These are phyloP conservation scores for Brachyptera putata DNA, from an alignment of 2,888 invertebrate genomes.

Conservation along the genomic window DNA sequence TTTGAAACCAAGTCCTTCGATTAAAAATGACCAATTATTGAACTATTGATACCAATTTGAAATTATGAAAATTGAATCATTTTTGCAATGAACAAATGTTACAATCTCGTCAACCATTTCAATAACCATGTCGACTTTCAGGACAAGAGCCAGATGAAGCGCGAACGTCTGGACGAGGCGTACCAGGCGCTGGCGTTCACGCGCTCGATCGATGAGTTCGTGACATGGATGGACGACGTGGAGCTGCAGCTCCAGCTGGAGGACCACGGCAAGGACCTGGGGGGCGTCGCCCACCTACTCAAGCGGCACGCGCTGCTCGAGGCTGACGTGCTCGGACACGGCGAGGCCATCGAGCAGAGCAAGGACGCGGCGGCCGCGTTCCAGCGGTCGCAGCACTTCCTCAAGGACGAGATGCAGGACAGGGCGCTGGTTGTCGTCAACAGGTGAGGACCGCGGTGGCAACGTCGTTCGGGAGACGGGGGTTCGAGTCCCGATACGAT, in stretches of 20 bases:
- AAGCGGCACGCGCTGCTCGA: slow-evolving; percentile 80
- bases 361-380: slow-evolving; percentile 77
- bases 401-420: slow-evolving; percentile 79
- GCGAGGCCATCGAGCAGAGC: slow-evolving; percentile 74
- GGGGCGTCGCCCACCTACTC: slow-evolving; percentile 76
- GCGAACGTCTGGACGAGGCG: slow-evolving; percentile 81
- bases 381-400: slow-evolving; percentile 77
- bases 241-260: slow-evolving; percentile 70
- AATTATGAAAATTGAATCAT: too few relatives aligned
- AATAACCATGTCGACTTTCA: not conserved
- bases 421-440: slow-evolving; percentile 64
- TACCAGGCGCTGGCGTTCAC: slow-evolving; percentile 83
- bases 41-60: too few relatives aligned
- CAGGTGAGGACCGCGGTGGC: slow-evolving; percentile 46
- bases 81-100: too few relatives aligned
- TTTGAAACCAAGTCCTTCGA: too few relatives aligned
- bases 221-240: slow-evolving; percentile 87
- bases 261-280: slow-evolving; percentile 78
- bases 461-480: too few relatives aligned
- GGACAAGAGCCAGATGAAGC: slow-evolving; percentile 76
- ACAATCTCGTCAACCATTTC: too few relatives aligned
- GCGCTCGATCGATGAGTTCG: slow-evolving; percentile 87
- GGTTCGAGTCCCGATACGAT: too few relatives aligned
- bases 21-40: too few relatives aligned
- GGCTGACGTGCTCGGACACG: slow-evolving; percentile 77